Base-by-base conservation (phyloP, 2,888 invertebrate species). In the Empis livida region DNA sequence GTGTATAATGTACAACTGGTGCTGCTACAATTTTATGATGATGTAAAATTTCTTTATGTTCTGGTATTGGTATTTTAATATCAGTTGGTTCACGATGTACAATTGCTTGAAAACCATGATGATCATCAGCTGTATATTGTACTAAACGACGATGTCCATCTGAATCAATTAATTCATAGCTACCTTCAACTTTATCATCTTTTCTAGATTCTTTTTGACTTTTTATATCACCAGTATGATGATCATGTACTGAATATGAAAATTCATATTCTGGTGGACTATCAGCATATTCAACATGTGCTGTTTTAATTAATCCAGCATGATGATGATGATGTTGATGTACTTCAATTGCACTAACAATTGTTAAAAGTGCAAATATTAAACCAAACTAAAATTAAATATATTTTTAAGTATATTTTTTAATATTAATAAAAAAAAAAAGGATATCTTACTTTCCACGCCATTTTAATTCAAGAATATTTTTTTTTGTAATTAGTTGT, bases 41-140 rank as follows among this genome's bases (percentile, higher is more conserved):
- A 15, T 37, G 14, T 16, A 13, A 5, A 38, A 2, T 37, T 44
- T 44, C 15, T 23, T 41, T 20, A 27, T 23, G 58, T 42, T 59
- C 59, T 0, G 65, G 65, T 43, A 56, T 40, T n/a, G 60, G 61
- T n/a, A 67, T 63, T 51, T 64, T 64, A 38, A 63, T 63, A 45
- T 62, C 54, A 3, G 69, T 68, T n/a, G 72, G 71, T 55, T 73
- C 72, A 37, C 70, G 72, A 49, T 65, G 67, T 2, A 75, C 75
- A 37, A 73, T 58, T 5, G 75, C 75, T 56, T 74, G 72, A 63
- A 75, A 75, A 47, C 75, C 75, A 50, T 61, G 70, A 54, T 71
- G 70, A n/a, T 68, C 63, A 56, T 74, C 74, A 23, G 75, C 71
- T 47, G 67, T 67, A 60, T 75, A 75, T 17, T 73, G 69, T n/a